Evolutionary conservation across 1,140 invertebrate species (phyloP).

Genomic region (Mizuhopecten yessoensis): DNA sequence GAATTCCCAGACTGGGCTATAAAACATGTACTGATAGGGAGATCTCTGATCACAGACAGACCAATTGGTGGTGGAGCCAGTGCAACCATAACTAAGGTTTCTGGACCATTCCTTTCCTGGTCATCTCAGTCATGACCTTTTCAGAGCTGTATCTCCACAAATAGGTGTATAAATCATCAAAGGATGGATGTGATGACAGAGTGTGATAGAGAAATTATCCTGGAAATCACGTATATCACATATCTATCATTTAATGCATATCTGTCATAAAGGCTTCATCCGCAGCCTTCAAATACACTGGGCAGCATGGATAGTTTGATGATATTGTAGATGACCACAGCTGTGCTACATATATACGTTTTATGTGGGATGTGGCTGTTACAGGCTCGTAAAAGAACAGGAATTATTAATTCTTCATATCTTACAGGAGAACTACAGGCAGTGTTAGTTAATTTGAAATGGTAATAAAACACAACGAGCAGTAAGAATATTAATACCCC

Average conservation of each 20-base stretch:
- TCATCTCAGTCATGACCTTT: not conserved
- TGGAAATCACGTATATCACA: not conserved
- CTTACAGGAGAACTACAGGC: not conserved
- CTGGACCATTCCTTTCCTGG: not conserved
- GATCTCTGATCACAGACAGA: not conserved
- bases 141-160: not conserved
- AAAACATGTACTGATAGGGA: not conserved
- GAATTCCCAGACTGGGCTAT: not conserved
- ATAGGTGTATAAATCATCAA: no score
- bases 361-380: no score
- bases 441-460: no score
- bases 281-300: not conserved
- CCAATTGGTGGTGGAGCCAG: not conserved
- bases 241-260: not conserved
- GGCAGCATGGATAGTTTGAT: not conserved
- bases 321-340: not conserved
- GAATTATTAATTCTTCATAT: no score
- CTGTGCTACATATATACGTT: no score
- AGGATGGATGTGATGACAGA: not conserved
- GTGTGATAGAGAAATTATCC: not conserved
- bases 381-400: no score
- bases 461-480: no score
- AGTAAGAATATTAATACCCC: no score
- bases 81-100: not conserved
- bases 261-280: not conserved